Percentiles rank a stretch among this genome's conserved stretches.
These are phyloP conservation scores for Grallaria varia DNA, from an alignment of 2,113 vertebrate genomes.

Conservation along the genomic window DNA sequence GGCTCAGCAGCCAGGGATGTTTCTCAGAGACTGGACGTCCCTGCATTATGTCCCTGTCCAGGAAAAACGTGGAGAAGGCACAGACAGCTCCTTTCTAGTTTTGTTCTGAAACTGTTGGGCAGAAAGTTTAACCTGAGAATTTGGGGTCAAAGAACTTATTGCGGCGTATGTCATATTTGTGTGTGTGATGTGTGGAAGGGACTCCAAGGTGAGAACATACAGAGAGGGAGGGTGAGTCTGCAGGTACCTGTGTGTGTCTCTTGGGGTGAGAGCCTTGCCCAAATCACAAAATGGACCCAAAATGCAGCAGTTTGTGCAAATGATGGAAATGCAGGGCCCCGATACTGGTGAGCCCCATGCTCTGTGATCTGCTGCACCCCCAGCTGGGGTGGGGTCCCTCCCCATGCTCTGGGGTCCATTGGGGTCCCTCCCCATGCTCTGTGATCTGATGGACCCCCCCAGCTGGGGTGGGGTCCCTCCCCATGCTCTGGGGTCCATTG, in stretches of 20 bases:
- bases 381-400: not conserved
- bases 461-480: too few relatives aligned
- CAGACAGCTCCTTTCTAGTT: not conserved
- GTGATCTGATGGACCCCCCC: too few relatives aligned
- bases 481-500: too few relatives aligned
- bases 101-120: not conserved
- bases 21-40: not conserved
- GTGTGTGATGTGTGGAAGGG: not conserved
- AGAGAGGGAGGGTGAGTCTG: not conserved
- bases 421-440: too few relatives aligned
- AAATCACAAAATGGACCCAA: not conserved
- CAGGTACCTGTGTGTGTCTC: not conserved
- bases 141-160: not conserved
- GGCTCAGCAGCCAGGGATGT: not conserved
- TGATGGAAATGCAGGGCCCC: not conserved
- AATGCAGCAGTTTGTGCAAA: not conserved
- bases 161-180: not conserved
- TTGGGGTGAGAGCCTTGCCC: not conserved
- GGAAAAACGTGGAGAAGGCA: not conserved
- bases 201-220: not conserved
- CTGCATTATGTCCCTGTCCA: not conserved
- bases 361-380: not conserved
- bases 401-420: not conserved
- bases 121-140: not conserved
- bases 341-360: not conserved